phyloP scores from a whole-genome alignment of 2,797 vertebrate genomes.

The Benthosema pterotum region DNA sequence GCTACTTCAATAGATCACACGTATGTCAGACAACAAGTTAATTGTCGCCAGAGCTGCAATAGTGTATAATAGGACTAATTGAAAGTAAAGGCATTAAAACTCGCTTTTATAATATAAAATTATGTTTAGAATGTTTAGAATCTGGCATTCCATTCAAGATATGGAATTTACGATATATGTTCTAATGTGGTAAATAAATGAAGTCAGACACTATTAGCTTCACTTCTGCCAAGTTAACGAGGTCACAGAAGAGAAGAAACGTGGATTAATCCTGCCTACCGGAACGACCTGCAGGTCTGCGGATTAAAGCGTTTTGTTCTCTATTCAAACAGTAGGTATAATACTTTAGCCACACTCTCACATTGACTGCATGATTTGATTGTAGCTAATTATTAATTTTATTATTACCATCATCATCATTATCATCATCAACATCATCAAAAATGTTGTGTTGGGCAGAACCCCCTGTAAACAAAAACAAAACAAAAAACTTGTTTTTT shows the following conservation, averaged over 20 bases:
- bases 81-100: slow-evolving; percentile 12
- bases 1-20: not conserved
- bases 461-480: no score
- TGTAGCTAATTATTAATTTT: slow-evolving; percentile 64
- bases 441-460: slow-evolving; percentile 24
- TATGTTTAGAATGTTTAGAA: no score
- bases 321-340: slow-evolving; percentile 24
- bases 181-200: slow-evolving; percentile 80
- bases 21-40: not conserved
- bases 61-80: no score
- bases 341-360: no score
- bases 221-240: slow-evolving; percentile 80
- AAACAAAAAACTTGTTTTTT: no score
- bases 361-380: no score
- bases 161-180: slow-evolving; percentile 30
- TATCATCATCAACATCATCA: no score
- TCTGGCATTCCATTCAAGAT: no score
- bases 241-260: slow-evolving; percentile 79
- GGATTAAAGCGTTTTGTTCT: slow-evolving; percentile 82
- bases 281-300: slow-evolving; percentile 82
- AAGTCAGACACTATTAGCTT: slow-evolving; percentile 87
- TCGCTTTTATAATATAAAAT: not conserved
- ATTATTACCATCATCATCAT: slow-evolving; percentile 58
- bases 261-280: slow-evolving; percentile 80
- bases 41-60: slow-evolving; percentile 6